phyloP scores from a whole-genome alignment of 2,797 vertebrate species.

The Chelon auratus region DNA sequence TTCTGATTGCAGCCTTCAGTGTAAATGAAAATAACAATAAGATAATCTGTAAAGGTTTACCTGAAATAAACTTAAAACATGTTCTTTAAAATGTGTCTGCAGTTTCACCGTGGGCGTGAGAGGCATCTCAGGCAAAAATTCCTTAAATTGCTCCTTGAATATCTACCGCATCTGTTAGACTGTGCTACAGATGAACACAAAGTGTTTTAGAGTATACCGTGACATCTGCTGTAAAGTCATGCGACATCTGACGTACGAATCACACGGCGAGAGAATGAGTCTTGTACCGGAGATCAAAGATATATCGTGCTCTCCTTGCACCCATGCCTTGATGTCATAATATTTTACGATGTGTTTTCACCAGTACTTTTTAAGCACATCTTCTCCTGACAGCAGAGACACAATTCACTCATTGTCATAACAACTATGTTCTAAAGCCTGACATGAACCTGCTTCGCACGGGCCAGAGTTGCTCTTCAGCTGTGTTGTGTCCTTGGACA shows the following conservation, averaged over 20 bases:
- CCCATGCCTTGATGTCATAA: conserved; percentile 65
- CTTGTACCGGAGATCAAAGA: conserved; percentile 51
- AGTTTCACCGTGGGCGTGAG: conserved; percentile 10
- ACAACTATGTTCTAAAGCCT: conserved; percentile 57
- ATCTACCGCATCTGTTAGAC: background rate
- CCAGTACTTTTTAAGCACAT: conserved; percentile 77
- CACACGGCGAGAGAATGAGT: conserved; percentile 55
- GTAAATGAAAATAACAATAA: conserved; percentile 54
- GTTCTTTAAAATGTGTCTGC: conserved; percentile 16
- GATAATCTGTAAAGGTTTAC: conserved; percentile 40
- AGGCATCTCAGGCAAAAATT: background rate
- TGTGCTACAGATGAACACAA: background rate
- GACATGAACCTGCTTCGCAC: conserved; percentile 50
- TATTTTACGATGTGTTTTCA: conserved; percentile 76
- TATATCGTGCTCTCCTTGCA: conserved; percentile 67
- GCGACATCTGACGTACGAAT: conserved; percentile 41
- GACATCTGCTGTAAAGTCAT: conserved; percentile 43
- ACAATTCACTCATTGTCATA: conserved; percentile 71
- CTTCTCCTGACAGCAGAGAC: conserved; percentile 69
- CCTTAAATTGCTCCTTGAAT: background rate
- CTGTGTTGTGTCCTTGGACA: conserved; percentile 4
- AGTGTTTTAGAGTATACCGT: conserved; percentile 4
- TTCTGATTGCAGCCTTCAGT: conserved; percentile 48
- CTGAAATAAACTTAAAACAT: conserved; percentile 49
- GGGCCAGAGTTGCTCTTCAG: background rate